A percentile compares a stretch with the other conserved stretches of the same genome.
Conservation (phyloP, 2,888 invertebrate species). For the Crossocerus cetratus region DNA sequence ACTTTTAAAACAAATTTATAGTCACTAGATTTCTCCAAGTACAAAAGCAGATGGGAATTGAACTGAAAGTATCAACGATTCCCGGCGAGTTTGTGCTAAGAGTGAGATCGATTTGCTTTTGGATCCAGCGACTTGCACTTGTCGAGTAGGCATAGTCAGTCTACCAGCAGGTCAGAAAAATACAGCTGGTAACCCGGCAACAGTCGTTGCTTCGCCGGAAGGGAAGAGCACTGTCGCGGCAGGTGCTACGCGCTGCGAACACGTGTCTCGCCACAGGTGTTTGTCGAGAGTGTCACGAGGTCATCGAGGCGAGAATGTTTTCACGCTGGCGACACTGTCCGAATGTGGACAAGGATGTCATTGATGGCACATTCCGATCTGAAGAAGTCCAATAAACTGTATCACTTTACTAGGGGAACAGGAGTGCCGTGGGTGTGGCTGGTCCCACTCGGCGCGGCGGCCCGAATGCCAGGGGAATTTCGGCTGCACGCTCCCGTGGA, state of each 20-base stretch:
- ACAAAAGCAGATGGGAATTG: too few relatives aligned
- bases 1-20: too few relatives aligned
- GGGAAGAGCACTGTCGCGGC: neutral
- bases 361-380: conserved; percentile 69
- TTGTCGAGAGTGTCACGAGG: neutral
- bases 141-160: conserved; percentile 66
- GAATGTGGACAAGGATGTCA: conserved; percentile 55
- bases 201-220: neutral
- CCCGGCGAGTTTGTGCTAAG: too few relatives aligned
- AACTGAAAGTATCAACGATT: too few relatives aligned
- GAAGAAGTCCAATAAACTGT: conserved; percentile 76
- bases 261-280: conserved; percentile 6
- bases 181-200: conserved; percentile 58
- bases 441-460: neutral
- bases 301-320: neutral
- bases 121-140: conserved; percentile 53
- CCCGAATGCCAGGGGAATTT: conserved; percentile 26
- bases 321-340: neutral
- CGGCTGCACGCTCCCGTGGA: conserved; percentile 19
- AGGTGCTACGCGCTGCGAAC: conserved; percentile 2
- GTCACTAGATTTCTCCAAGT: too few relatives aligned
- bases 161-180: conserved; percentile 65
- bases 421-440: conserved; percentile 48
- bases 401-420: conserved; percentile 73
- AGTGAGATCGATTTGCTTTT: too few relatives aligned